Percentiles rank a stretch among this genome's conserved stretches.
Conservation (phyloP, 2,113 vertebrate species). For the Bolborhynchus lineola region DNA sequence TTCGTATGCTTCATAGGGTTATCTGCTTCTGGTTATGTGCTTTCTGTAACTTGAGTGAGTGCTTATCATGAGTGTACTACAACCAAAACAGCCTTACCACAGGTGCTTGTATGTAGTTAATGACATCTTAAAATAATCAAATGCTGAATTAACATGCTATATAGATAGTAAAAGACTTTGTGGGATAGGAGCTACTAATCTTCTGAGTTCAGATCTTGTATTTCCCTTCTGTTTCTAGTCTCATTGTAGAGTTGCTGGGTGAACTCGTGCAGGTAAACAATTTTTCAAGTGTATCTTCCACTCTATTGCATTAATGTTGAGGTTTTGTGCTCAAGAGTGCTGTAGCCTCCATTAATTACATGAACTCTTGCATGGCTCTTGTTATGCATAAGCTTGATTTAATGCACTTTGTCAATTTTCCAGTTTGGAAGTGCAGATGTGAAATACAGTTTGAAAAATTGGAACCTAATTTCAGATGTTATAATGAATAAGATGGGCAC, state of each 20-base stretch:
- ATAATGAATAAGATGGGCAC: background rate
- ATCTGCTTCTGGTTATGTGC: background rate
- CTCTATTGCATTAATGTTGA: background rate
- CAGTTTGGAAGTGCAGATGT: background rate
- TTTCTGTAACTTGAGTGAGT: background rate
- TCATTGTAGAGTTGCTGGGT: background rate
- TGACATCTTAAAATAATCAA: background rate
- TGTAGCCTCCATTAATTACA: background rate
- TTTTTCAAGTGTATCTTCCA: background rate
- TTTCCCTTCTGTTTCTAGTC: background rate
- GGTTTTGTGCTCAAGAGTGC: accelerated
- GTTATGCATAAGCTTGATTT: background rate
- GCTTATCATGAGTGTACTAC: background rate
- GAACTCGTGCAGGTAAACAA: background rate
- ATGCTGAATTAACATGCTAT: background rate
- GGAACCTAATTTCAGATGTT: background rate
- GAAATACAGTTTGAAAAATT: background rate
- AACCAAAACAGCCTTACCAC: background rate
- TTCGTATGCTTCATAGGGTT: background rate
- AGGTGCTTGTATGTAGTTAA: background rate
- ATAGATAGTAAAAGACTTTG: background rate
- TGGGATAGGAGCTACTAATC: background rate
- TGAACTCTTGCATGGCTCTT: background rate
- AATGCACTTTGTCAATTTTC: background rate
- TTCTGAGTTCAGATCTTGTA: background rate